Evolutionary conservation across 2,888 invertebrate genomes (phyloP).

Genomic region (Chloromyia formosa): DNA sequence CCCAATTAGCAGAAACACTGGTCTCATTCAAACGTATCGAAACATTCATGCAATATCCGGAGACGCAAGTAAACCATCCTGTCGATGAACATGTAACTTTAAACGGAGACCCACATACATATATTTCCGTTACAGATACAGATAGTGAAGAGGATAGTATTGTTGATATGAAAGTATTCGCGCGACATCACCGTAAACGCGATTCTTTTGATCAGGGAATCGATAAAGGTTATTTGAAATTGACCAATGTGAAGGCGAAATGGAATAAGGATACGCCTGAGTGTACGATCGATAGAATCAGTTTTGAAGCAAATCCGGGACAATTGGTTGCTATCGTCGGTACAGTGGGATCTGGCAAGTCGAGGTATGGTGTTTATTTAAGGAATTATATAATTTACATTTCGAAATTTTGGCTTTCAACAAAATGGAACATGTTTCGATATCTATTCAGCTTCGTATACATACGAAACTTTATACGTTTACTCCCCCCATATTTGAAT

Average conservation of each 20-base stretch:
- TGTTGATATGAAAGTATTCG: slow-evolving; percentile 21
- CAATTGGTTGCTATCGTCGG: slow-evolving; percentile 75
- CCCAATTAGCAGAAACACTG: slow-evolving; percentile 70
- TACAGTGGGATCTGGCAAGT: slow-evolving; percentile 76
- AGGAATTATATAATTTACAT: neutral
- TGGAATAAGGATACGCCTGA: slow-evolving; percentile 72
- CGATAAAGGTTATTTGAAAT: slow-evolving; percentile 60
- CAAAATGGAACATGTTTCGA: slow-evolving; percentile 1
- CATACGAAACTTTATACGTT: no score
- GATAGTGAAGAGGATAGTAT: slow-evolving; percentile 23
- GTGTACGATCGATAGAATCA: slow-evolving; percentile 74
- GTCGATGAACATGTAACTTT: slow-evolving; percentile 24
- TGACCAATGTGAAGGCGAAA: slow-evolving; percentile 73
- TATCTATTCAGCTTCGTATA: no score
- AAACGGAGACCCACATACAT: slow-evolving; percentile 32
- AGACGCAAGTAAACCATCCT: slow-evolving; percentile 59
- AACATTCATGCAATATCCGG: slow-evolving; percentile 71
- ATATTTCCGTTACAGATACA: slow-evolving; percentile 36
- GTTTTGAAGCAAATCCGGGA: slow-evolving; percentile 71
- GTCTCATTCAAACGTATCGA: slow-evolving; percentile 69
- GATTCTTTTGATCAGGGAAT: slow-evolving; percentile 48
- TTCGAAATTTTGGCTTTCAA: no score
- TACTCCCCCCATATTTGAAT: no score
- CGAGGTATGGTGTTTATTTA: slow-evolving; percentile 54
- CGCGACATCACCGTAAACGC: neutral